phyloP scores from a whole-genome alignment of 2,113 vertebrate genomes.

The Urocolius indicus region DNA sequence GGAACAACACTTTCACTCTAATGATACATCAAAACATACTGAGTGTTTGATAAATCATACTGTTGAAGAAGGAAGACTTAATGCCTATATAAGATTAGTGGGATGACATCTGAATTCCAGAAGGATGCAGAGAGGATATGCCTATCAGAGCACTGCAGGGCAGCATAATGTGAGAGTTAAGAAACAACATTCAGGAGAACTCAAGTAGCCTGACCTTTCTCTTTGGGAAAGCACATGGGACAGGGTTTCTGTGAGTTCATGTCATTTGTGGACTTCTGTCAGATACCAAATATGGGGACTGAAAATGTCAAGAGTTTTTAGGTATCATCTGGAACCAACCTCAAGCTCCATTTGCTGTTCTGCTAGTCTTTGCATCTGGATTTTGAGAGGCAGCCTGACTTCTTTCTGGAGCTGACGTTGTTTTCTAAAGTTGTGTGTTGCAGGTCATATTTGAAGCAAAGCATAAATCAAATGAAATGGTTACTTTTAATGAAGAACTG shows the following conservation, averaged over 20 bases:
- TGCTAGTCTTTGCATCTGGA: background rate
- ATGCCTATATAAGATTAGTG: background rate
- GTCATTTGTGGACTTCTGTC: background rate
- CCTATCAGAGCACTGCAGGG: background rate
- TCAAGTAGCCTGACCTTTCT: background rate
- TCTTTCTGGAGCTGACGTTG: background rate
- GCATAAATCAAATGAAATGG: background rate
- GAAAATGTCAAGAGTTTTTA: background rate
- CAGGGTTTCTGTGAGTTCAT: background rate
- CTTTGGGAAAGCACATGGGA: fast-evolving
- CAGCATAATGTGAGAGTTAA: background rate
- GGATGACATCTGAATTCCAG: background rate
- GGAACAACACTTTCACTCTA: background rate
- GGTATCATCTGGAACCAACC: background rate
- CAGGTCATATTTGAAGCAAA: background rate
- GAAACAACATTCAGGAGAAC: background rate
- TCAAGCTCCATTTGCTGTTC: background rate
- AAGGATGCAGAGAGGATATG: background rate
- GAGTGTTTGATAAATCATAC: background rate
- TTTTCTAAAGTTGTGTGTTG: background rate
- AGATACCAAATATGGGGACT: background rate
- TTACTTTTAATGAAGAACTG: background rate
- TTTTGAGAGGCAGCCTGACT: background rate
- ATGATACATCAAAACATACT: background rate
- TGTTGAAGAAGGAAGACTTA: background rate